Conservation (phyloP, 2,888 invertebrate genomes). For the Rhodophaea formosa region DNA sequence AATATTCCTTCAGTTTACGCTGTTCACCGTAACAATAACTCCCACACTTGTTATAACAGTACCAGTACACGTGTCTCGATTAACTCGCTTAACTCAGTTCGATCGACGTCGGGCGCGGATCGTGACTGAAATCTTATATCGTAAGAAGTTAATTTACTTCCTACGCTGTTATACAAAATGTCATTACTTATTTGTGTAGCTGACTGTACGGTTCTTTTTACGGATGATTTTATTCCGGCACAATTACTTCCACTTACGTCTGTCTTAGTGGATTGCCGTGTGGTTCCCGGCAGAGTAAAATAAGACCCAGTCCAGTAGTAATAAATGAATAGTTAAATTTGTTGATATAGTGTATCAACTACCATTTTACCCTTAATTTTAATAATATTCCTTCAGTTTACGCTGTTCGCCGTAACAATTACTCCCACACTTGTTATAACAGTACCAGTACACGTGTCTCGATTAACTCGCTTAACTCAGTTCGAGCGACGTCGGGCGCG, state of each 20-base stretch:
- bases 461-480: conserved; percentile 59
- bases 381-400: too few species aligned
- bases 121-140: conserved; percentile 67
- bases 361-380: too few species aligned
- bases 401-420: too few species aligned
- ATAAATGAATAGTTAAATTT: too few species aligned
- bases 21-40: too few species aligned
- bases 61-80: conserved; percentile 55
- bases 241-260: too few species aligned
- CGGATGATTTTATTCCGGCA: background rate
- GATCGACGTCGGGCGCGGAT: conserved; percentile 43
- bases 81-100: conserved; percentile 56
- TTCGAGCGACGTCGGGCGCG: conserved; percentile 41
- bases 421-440: background rate
- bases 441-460: conserved; percentile 51
- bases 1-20: too few species aligned
- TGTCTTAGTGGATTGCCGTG: too few species aligned
- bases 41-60: background rate
- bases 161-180: conserved; percentile 18
- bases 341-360: too few species aligned
- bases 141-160: conserved; percentile 51
- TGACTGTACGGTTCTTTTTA: background rate
- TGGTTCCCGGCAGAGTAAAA: too few species aligned
- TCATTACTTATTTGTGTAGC: conserved; percentile 13
- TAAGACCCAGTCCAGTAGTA: too few species aligned